phyloP scores from a whole-genome alignment of 2,113 vertebrate genomes.

The Paracanthobrama guichenoti region DNA sequence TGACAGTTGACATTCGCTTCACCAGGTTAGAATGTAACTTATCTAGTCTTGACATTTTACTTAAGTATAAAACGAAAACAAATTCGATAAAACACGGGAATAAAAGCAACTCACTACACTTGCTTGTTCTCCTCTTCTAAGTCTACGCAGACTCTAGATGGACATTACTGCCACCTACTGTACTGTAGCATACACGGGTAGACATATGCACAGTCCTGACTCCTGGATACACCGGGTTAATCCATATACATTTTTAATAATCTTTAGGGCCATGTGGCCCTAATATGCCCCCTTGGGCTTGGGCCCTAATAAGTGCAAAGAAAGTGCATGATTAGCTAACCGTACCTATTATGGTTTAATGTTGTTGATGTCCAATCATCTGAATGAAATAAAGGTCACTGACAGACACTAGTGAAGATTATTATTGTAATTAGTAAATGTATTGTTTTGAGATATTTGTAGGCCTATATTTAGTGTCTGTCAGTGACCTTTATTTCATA shows the following conservation, averaged over 20 bases:
- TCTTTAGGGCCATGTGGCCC: no score
- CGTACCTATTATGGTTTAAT: not conserved
- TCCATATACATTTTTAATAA: no score
- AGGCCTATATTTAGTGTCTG: no score
- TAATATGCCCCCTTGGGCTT: no score
- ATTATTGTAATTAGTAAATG: not conserved
- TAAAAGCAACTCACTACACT: not conserved
- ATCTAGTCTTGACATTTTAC: constrained; percentile 70
- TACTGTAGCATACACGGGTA: not conserved
- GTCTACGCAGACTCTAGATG: not conserved
- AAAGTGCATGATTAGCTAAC: not conserved
- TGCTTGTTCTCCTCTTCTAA: not conserved
- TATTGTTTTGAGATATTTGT: no score
- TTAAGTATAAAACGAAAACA: not conserved
- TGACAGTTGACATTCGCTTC: constrained; percentile 71
- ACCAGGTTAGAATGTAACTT: constrained; percentile 71
- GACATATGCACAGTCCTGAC: no score
- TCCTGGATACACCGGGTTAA: no score
- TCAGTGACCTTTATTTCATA: no score
- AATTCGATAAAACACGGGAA: constrained; percentile 1
- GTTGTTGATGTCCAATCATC: not conserved
- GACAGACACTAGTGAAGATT: not conserved
- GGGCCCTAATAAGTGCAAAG: no score
- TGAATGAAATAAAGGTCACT: not conserved
- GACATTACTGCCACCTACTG: constrained; percentile 6